A percentile compares a stretch with the other conserved stretches of the same genome.
phyloP scores from a whole-genome alignment of 2,888 invertebrate genomes.

The Cheilosia vernalis region DNA sequence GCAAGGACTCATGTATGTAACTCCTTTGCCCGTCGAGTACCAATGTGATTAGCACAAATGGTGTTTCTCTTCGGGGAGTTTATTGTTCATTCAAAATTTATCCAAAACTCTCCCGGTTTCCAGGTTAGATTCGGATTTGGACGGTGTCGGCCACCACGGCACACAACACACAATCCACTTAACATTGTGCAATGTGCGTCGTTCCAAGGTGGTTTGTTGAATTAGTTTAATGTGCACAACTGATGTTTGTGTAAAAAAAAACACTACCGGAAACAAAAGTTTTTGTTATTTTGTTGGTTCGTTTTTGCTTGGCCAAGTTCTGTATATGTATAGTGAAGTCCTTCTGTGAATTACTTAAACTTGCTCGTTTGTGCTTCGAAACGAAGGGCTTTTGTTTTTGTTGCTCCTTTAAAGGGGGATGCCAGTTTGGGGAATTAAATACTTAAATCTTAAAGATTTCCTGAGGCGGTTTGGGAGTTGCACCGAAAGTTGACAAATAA shows the following conservation, averaged over 20 bases:
- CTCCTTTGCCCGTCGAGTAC: background rate
- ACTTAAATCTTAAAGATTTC: background rate
- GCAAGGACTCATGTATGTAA: background rate
- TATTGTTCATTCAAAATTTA: constrained; percentile 8
- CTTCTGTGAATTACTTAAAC: constrained; percentile 5
- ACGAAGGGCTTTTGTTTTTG: background rate
- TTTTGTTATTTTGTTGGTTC: constrained; percentile 7
- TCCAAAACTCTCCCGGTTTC: background rate
- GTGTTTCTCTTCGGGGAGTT: background rate
- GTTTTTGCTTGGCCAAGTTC: background rate
- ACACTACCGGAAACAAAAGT: background rate
- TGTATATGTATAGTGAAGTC: background rate
- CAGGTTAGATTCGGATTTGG: background rate
- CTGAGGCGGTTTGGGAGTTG: background rate
- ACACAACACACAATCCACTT: constrained; percentile 1
- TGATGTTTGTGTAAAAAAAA: background rate
- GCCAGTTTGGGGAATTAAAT: background rate
- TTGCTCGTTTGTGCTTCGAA: background rate
- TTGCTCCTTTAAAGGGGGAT: background rate
- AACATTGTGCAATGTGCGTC: background rate
- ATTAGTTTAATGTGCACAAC: constrained; percentile 9
- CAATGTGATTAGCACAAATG: constrained; percentile 13
- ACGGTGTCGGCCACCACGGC: background rate
- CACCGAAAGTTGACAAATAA: background rate
- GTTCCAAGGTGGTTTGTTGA: constrained; percentile 1